phyloP scores from a whole-genome alignment of 1,140 invertebrate species.

The Cherax destructor region DNA sequence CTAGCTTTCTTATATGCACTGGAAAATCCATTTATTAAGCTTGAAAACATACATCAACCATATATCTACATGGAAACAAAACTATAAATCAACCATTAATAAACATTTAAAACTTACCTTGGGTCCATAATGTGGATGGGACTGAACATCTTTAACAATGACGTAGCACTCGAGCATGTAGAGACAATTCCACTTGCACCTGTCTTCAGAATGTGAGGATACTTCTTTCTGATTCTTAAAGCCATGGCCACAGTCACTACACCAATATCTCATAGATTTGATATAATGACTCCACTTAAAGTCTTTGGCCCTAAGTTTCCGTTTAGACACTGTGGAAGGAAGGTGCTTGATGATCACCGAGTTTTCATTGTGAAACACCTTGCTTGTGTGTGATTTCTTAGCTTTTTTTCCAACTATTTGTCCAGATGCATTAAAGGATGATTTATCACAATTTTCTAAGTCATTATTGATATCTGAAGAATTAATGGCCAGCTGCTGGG shows the following conservation, averaged over 20 bases:
- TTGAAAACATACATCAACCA: too few relatives aligned
- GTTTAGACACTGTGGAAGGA: constrained; percentile 43
- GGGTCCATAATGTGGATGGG: constrained; percentile 67
- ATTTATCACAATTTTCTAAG: constrained; percentile 55
- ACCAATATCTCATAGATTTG: constrained; percentile 72
- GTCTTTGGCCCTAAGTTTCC: constrained; percentile 70
- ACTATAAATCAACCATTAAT: neutral
- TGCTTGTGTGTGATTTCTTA: constrained; percentile 53
- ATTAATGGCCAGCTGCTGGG: constrained; percentile 46
- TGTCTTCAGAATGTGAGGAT: constrained; percentile 64
- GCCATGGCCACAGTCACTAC: constrained; percentile 71
- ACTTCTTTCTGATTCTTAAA: constrained; percentile 71
- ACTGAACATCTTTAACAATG: constrained; percentile 68
- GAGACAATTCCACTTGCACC: constrained; percentile 71
- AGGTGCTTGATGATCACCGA: constrained; percentile 67
- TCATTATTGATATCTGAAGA: constrained; percentile 31
- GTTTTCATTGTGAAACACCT: constrained; percentile 71
- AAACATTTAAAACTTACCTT: constrained; percentile 54
- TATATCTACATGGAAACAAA: too few relatives aligned
- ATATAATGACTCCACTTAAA: constrained; percentile 72
- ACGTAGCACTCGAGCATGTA: constrained; percentile 72
- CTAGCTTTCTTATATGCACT: too few relatives aligned
- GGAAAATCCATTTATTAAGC: too few relatives aligned
- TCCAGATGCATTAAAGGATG: constrained; percentile 29
- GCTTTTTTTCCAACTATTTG: constrained; percentile 55